Evolutionary conservation across 2,888 invertebrate species (phyloP).

Genomic region (Cosmia trapezina): DNA sequence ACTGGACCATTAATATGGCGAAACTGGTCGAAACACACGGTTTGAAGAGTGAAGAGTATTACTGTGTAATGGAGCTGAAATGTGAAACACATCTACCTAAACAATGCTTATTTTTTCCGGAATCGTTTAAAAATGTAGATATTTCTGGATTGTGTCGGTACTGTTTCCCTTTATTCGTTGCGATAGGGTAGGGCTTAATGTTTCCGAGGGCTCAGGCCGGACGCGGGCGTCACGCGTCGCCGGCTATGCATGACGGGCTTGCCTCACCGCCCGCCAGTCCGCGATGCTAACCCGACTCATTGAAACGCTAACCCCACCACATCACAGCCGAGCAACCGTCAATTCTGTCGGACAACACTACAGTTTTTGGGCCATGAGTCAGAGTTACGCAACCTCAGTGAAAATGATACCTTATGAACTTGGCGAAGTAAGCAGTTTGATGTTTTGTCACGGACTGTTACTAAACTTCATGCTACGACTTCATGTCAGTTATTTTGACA

Average conservation of each 20-base stretch:
- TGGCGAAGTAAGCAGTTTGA: slow-evolving; percentile 55
- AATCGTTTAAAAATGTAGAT: slow-evolving; percentile 8
- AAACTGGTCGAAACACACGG: neutral
- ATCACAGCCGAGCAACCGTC: slow-evolving; percentile 50
- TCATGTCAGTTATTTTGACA: slow-evolving; percentile 23
- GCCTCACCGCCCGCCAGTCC: slow-evolving; percentile 73
- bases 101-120: neutral
- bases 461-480: slow-evolving; percentile 24
- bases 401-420: slow-evolving; percentile 67
- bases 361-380: slow-evolving; percentile 69
- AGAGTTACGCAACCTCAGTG: slow-evolving; percentile 64
- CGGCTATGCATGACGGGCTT: slow-evolving; percentile 84
- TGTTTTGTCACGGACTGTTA: slow-evolving; percentile 49
- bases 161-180: slow-evolving; percentile 62
- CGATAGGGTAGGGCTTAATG: slow-evolving; percentile 77
- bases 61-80: neutral
- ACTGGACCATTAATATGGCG: neutral
- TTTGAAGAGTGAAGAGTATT: neutral
- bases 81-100: neutral
- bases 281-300: slow-evolving; percentile 66
- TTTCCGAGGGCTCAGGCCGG: slow-evolving; percentile 84
- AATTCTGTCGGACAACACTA: slow-evolving; percentile 53
- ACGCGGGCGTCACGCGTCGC: slow-evolving; percentile 85
- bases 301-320: slow-evolving; percentile 63
- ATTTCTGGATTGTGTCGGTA: slow-evolving; percentile 22